phyloP scores from a whole-genome alignment of 2,797 vertebrate genomes.

The Enteromius radiatus region DNA sequence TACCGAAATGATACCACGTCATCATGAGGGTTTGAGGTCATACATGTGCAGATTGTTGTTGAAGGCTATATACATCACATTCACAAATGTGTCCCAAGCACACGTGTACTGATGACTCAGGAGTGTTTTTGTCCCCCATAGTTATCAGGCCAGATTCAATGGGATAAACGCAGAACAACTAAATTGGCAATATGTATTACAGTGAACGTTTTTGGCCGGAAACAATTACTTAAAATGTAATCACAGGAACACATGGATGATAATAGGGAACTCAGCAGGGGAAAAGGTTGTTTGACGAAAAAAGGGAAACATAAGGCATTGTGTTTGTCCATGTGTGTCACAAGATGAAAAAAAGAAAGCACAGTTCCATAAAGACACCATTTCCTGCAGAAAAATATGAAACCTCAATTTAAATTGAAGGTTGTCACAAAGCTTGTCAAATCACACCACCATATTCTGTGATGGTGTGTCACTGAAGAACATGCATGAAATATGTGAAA shows the following conservation, averaged over 20 bases:
- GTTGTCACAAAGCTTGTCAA: background rate
- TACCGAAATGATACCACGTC: background rate
- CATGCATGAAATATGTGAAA: background rate
- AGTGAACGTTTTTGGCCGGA: background rate
- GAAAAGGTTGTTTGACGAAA: background rate
- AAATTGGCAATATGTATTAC: conserved; percentile 25
- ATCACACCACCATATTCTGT: background rate
- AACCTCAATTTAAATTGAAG: background rate
- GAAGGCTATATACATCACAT: background rate
- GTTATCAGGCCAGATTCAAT: background rate
- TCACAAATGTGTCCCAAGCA: background rate
- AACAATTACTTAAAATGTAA: conserved; percentile 40
- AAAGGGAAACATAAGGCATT: conserved; percentile 13
- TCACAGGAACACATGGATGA: conserved; percentile 15
- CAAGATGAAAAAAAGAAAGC: background rate
- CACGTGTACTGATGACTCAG: conserved; percentile 5
- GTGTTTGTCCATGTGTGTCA: conserved; percentile 11
- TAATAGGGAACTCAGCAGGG: conserved; percentile 12
- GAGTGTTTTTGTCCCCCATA: conserved; percentile 16
- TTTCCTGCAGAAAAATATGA: background rate
- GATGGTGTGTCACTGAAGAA: background rate
- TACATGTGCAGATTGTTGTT: conserved; percentile 1
- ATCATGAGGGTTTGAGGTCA: conserved; percentile 1
- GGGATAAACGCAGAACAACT: background rate
- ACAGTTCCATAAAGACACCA: conserved; percentile 11